phyloP scores from a whole-genome alignment of 2,113 vertebrate genomes.

The Phaethon lepturus region DNA sequence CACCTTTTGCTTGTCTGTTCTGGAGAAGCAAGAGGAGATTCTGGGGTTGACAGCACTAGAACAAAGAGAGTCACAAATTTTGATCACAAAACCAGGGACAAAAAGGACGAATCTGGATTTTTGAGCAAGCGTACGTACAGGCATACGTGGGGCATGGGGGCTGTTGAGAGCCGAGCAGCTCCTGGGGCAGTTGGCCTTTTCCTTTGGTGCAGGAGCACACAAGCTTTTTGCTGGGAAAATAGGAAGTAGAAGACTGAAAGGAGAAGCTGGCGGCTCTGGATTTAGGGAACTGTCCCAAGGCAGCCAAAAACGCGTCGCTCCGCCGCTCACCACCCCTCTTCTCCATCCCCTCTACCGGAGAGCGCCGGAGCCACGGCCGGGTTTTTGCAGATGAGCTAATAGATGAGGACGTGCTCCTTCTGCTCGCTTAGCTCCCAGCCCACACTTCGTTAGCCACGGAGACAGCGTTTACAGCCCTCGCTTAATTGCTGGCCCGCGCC shows the following conservation, averaged over 20 bases:
- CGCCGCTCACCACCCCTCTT: neutral
- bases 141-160: fast-evolving
- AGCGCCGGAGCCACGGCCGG: fast-evolving
- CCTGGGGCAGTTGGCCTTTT: fast-evolving
- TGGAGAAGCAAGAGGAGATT: neutral
- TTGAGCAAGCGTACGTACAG: neutral
- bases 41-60: neutral
- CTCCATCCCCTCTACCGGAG: neutral
- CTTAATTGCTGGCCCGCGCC: neutral
- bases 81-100: neutral
- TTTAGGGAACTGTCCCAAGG: neutral
- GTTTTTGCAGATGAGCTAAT: neutral
- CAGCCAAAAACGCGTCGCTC: neutral
- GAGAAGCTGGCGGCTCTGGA: neutral
- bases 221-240: neutral
- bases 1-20: neutral
- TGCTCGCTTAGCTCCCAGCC: neutral
- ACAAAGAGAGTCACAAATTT: neutral
- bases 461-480: neutral
- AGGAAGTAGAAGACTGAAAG: neutral
- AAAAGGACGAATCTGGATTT: neutral
- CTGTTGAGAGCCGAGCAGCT: neutral
- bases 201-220: fast-evolving
- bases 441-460: neutral
- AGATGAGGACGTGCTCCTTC: neutral